Evolutionary conservation across 2,797 vertebrate species (phyloP), one percentile per base, ranked within the genome.

Genomic region (Gambelia wislizenii): DNA sequence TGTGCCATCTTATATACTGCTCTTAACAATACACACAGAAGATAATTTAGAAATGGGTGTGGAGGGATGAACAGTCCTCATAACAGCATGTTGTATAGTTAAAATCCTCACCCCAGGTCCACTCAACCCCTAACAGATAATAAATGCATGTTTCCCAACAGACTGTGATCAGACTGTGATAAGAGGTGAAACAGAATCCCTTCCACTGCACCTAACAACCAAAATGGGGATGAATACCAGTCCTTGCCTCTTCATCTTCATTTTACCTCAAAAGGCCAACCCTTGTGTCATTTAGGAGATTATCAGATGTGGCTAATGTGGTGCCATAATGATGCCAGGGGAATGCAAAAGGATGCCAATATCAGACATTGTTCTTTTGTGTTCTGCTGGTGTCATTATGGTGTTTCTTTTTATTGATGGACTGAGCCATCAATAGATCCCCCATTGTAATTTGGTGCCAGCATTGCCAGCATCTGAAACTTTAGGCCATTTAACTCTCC

Each of bases 1-100:
- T 86, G 39, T 69, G 89, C 69, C 75, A 89, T 85, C 14, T 67
- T 93, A 87, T 89, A 85, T 91, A 88, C 91, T 91, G 87, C 27
- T 91, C 47, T n/a, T 59, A 90, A 85, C 88, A n/a, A 13, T 9
- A 16, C 13, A 80, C 88, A 80, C 5, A 6, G 77, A 91, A 6
- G 77, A 91, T 59, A 88, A 7, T 22, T 78, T 87, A 44, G 72
- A 81, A 94, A 33, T 12, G 72, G 22, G 70, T 79, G 27, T 16
- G 13, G 64, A 67, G 27, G 27, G 82, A 14, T 25, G 83, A 85
- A 81, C 69, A 52, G 85, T 56, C 52, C 88, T 85, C 44, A 72
- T 30, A 74, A 91, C n/a, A 87, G 70, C 69, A 42, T 81, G 49
- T 77, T 67, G 91, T 87, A 54, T 47, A 89, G 83, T 70, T 69